Evolutionary conservation across 37 sponge, comb jelly and placozoan genomes (phyloP).

Genomic region (Crambe crambe): DNA sequence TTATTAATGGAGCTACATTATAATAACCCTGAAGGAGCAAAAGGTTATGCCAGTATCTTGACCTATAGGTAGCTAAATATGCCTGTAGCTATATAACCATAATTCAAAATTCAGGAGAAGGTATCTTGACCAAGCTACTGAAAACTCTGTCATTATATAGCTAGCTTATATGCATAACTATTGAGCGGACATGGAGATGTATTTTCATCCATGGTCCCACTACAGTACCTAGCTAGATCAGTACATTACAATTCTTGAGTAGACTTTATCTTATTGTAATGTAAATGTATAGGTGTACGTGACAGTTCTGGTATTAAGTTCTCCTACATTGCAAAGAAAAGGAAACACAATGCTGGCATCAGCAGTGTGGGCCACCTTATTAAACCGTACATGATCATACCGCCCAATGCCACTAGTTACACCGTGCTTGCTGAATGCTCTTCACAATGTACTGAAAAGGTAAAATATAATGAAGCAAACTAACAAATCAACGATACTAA

Average conservation of each 20-base stretch:
- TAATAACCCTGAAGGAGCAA: slow-evolving; percentile 36
- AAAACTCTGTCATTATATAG: too few species aligned
- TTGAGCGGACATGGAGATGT: too few species aligned
- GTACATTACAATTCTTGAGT: too few species aligned
- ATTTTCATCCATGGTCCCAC: too few species aligned
- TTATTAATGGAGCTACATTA: slow-evolving; percentile 61
- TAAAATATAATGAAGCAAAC: neutral
- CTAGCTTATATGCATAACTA: too few species aligned
- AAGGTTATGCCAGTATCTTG: too few species aligned
- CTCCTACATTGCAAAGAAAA: slow-evolving; percentile 2
- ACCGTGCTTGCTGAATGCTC: slow-evolving; percentile 5
- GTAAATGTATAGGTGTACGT: neutral
- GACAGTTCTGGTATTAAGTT: slow-evolving; percentile 57
- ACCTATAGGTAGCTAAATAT: too few species aligned
- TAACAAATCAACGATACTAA: neutral
- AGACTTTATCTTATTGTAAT: too few species aligned
- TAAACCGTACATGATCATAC: slow-evolving; percentile 17
- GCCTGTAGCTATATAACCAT: too few species aligned
- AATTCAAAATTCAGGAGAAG: too few species aligned
- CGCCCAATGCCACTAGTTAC: slow-evolving; percentile 29
- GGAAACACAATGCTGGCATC: slow-evolving; percentile 25
- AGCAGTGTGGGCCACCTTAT: slow-evolving; percentile 33
- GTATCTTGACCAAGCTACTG: too few species aligned
- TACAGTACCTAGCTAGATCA: too few species aligned
- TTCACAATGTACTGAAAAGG: slow-evolving; percentile 30